Base-by-base conservation (phyloP, 2,113 vertebrate species). In the Cyanoderma ruficeps region DNA sequence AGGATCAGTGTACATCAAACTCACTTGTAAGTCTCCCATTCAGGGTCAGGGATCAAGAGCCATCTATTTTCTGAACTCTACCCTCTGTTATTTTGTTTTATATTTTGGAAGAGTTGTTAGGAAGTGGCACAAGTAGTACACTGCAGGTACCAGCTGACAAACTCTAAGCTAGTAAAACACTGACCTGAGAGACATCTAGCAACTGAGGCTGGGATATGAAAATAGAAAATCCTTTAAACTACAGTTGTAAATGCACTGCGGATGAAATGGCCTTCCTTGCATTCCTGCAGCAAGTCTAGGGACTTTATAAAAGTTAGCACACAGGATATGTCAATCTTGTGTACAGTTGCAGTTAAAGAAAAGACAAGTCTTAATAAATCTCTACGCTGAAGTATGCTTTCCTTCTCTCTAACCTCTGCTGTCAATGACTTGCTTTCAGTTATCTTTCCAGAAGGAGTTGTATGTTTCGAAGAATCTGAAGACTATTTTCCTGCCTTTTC, bases 331-430 rank as follows among this genome's bases (percentile, higher is more conserved):
- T 95, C 88, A 94, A 86, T 94, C 84, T 92, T 94, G 55, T 90
- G 94, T 94, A 92, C 83, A 88, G 79, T 56, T 83, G 90, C 76
- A 94, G 92, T 90, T 97, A 94, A 96, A 96, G 85, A 71, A 93
- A 91, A 84, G 91, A 93, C 78, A 87, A 46, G 49, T 13, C 61
- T 80, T 76, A 88, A 96, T 95, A 94, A 96, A 94, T 95, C 74
- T 93, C 24, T 67, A 55, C 21, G 44, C 18, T 91, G 82, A 96
- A 95, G 86, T 93, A 95, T 83, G 47, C 27, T 88, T 93, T 74
- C 55, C 71, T 81, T 88, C 42, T 33, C 24, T 50, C 71, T 94
- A 91, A 83, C 89, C 89, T 96, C 78, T 93, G 75, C 63, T 90
- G 82, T 86, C 93, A 88, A 55, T 64, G 63, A 33, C 53, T 94